phyloP scores from a whole-genome alignment of 2,797 vertebrate species.

The Erithacus rubecula region DNA sequence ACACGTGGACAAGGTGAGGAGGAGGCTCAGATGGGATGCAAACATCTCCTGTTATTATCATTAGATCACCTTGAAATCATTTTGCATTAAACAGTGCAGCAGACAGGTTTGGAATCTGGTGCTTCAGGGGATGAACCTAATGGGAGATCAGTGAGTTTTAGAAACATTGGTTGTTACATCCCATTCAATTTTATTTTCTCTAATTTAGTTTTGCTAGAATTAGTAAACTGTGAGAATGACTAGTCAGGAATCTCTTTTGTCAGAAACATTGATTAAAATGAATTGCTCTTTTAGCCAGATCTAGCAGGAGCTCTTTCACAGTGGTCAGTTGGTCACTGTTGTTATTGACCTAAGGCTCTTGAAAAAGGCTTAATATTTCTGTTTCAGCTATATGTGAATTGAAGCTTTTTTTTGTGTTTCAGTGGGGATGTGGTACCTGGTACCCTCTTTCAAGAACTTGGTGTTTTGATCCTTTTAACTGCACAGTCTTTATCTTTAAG shows the following conservation, averaged over 20 bases:
- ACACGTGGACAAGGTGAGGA: conserved; percentile 90
- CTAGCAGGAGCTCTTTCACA: background rate
- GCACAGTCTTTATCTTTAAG: background rate
- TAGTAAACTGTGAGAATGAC: background rate
- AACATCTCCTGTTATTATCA: background rate
- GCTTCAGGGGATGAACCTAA: background rate
- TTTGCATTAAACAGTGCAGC: background rate
- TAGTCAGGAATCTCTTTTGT: background rate
- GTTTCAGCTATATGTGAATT: background rate
- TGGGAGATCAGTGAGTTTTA: background rate
- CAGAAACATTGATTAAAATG: background rate
- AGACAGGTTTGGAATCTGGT: background rate
- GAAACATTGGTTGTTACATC: background rate
- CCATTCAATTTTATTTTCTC: background rate
- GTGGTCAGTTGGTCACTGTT: background rate
- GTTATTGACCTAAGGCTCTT: background rate
- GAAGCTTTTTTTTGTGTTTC: background rate
- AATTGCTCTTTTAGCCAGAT: background rate
- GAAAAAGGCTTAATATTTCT: background rate
- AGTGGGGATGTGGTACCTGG: background rate
- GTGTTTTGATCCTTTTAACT: background rate
- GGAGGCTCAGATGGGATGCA: background rate
- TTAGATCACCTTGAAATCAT: background rate
- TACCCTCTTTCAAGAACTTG: background rate
- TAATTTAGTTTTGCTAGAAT: background rate